These are phyloP conservation scores for Chiloscyllium plagiosum DNA, from an alignment of 2,113 vertebrate genomes.

Conservation along the genomic window DNA sequence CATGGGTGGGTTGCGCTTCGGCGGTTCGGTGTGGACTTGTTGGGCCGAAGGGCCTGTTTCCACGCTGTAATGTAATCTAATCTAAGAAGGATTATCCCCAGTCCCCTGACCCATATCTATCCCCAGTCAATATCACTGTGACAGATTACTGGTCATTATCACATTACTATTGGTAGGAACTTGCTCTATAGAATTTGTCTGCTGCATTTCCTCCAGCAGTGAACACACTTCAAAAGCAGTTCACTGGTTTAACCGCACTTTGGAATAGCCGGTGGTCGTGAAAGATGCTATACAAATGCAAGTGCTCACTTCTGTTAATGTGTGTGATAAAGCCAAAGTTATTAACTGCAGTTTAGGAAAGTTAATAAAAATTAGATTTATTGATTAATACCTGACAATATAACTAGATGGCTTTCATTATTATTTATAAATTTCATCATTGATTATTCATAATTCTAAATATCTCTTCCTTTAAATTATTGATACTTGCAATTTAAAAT, in stretches of 20 bases:
- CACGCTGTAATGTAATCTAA: no score
- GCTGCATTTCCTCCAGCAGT: no score
- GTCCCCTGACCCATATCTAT: no score
- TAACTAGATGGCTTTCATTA: background rate
- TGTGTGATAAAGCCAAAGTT: background rate
- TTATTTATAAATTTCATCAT: background rate
- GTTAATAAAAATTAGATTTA: background rate
- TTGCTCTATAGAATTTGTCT: no score
- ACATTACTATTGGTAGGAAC: no score
- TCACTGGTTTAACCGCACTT: background rate
- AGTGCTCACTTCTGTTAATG: background rate
- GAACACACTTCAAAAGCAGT: background rate
- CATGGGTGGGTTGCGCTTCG: no score
- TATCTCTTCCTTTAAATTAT: background rate
- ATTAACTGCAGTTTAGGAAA: background rate
- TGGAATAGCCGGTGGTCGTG: background rate
- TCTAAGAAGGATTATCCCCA: no score
- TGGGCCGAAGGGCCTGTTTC: no score
- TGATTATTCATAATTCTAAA: background rate
- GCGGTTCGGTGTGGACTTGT: no score
- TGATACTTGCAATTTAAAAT: background rate
- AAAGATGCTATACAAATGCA: background rate
- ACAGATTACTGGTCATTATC: no score
- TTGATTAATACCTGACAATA: constrained; percentile 7
- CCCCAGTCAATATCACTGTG: no score